These are phyloP conservation scores for Lepidocolaptes lacrymiger DNA, from an alignment of 2,797 vertebrate species.

Conservation along the genomic window DNA sequence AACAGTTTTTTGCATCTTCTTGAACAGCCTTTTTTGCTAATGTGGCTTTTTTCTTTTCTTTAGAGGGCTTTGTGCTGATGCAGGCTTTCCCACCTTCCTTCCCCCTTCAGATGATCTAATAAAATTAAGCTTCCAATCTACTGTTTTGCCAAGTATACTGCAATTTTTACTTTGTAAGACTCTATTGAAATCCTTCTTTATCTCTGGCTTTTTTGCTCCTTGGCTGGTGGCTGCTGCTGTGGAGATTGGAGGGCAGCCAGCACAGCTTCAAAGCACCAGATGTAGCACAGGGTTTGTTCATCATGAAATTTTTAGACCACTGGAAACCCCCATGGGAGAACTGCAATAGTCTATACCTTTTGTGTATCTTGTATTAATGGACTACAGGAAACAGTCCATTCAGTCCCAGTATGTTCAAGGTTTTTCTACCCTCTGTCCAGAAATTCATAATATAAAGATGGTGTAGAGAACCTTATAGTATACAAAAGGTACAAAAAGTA, in stretches of 20 bases:
- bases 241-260: constrained; percentile 1
- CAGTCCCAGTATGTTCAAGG: background rate
- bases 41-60: background rate
- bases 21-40: background rate
- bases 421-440: background rate
- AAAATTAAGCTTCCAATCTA: background rate
- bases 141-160: background rate
- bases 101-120: background rate
- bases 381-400: background rate
- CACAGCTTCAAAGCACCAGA: constrained; percentile 19
- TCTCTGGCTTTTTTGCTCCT: background rate
- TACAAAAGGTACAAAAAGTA: background rate
- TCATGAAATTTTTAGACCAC: background rate
- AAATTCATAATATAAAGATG: background rate
- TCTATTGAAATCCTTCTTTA: background rate
- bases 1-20: background rate
- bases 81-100: background rate
- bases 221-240: background rate
- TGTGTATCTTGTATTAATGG: background rate
- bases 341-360: background rate
- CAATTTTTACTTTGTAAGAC: background rate
- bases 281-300: background rate
- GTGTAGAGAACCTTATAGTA: background rate
- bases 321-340: background rate
- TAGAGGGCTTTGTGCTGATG: background rate